A percentile compares a stretch with the other conserved stretches of the same genome.
These are phyloP conservation scores for Turritopsis rubra DNA, from an alignment of 30 jellyfish, hydroid and myxozoan genomes.

Conservation along the genomic window DNA sequence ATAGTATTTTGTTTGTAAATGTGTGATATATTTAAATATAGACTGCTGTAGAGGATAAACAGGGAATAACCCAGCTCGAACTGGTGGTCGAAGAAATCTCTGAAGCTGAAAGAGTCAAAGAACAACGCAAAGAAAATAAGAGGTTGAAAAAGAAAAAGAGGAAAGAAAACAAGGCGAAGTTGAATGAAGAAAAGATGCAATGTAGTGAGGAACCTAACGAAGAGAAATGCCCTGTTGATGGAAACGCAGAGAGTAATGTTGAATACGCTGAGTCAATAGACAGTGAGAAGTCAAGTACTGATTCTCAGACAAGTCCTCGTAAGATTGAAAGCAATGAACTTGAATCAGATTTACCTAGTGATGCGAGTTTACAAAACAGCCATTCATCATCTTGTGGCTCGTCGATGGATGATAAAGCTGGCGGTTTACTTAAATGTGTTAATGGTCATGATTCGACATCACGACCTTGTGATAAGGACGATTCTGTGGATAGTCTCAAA, in stretches of 20 bases:
- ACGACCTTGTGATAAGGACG: background rate
- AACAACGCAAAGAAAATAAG: conserved; percentile 66
- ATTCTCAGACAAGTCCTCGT: conserved; percentile 40
- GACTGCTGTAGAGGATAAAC: conserved; percentile 94
- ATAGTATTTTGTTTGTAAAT: background rate
- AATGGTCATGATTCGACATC: background rate
- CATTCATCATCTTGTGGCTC: background rate
- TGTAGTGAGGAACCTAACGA: conserved; percentile 38
- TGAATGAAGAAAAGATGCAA: conserved; percentile 33
- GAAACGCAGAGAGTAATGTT: conserved; percentile 23
- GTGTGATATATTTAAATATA: background rate
- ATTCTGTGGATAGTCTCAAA: background rate
- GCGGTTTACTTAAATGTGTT: background rate
- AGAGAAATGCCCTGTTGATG: conserved; percentile 25
- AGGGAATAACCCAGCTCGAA: conserved; percentile 80
- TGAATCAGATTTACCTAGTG: conserved; percentile 1
- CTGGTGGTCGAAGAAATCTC: conserved; percentile 94
- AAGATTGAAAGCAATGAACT: conserved; percentile 30
- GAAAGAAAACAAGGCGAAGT: conserved; percentile 76
- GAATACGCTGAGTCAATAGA: conserved; percentile 27
- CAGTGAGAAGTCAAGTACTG: conserved; percentile 33
- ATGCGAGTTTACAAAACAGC: conserved; percentile 1
- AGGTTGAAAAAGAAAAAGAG: conserved; percentile 81
- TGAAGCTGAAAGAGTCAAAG: conserved; percentile 90
- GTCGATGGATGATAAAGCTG: background rate